These are phyloP conservation scores for Paramormyrops hopkinsi DNA, from an alignment of 2,797 vertebrate species.

Conservation along the genomic window DNA sequence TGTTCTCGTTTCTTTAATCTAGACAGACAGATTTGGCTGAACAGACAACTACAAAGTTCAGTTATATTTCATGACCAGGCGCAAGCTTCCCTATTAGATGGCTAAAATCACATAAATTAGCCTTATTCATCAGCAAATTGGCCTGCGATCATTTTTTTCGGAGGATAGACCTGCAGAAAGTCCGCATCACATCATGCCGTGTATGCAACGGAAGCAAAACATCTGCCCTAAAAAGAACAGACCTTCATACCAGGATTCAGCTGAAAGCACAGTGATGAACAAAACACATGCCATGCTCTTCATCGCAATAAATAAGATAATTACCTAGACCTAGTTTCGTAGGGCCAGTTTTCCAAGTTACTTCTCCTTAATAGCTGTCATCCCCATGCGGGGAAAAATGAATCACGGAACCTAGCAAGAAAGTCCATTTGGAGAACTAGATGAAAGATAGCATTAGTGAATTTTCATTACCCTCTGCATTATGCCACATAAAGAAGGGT, in stretches of 20 bases:
- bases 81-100: neutral
- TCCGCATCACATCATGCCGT: neutral
- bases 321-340: constrained; percentile 51
- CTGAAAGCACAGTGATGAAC: constrained; percentile 68
- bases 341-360: constrained; percentile 64
- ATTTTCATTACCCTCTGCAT: constrained; percentile 86
- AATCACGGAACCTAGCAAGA: constrained; percentile 55
- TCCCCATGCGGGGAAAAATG: constrained; percentile 56
- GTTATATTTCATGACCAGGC: neutral
- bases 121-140: neutral
- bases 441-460: constrained; percentile 69
- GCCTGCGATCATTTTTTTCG: neutral
- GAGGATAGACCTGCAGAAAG: neutral
- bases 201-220: neutral
- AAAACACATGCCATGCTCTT: constrained; percentile 56
- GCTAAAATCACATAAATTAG: neutral
- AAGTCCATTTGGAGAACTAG: constrained; percentile 80
- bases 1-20: neutral
- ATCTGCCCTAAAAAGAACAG: neutral
- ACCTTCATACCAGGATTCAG: constrained; percentile 57
- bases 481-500: constrained; percentile 73
- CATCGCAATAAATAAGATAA: constrained; percentile 67
- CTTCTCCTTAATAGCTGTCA: constrained; percentile 62
- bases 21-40: neutral
- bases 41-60: neutral